These are phyloP conservation scores for Augochlora pura DNA, from an alignment of 1,140 invertebrate species.

Conservation along the genomic window DNA sequence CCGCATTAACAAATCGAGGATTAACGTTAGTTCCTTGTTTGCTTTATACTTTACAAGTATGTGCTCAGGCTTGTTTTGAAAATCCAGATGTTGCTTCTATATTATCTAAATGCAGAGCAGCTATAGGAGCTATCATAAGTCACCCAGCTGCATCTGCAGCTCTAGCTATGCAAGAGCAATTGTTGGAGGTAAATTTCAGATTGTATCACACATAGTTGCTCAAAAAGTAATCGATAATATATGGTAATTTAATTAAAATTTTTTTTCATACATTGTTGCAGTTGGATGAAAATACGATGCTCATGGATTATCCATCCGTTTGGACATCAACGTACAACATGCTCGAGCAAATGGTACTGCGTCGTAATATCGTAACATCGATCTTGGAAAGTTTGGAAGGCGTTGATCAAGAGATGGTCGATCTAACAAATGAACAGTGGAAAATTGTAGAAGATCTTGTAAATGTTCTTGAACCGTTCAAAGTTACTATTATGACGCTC, in stretches of 20 bases:
- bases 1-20: conserved; percentile 71
- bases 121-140: conserved; percentile 76
- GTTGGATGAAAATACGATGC: conserved; percentile 76
- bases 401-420: conserved; percentile 68
- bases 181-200: conserved; percentile 70
- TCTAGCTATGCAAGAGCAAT: conserved; percentile 77
- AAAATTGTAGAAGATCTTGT: conserved; percentile 79
- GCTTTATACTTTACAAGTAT: conserved; percentile 78
- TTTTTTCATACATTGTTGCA: conserved; percentile 56
- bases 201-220: neutral
- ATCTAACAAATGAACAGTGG: conserved; percentile 78
- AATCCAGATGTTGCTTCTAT: conserved; percentile 73
- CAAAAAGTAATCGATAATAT: no score
- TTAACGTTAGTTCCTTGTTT: conserved; percentile 79
- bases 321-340: conserved; percentile 82
- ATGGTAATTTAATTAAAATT: no score
- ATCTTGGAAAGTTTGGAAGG: conserved; percentile 73
- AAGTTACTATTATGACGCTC: conserved; percentile 81
- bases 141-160: conserved; percentile 69
- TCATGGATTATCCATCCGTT: conserved; percentile 77
- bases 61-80: conserved; percentile 78
- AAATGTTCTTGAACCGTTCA: conserved; percentile 80
- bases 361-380: conserved; percentile 71
- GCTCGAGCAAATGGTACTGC: conserved; percentile 78
- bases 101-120: conserved; percentile 77